Evolutionary conservation across 2,888 invertebrate genomes (phyloP), one percentile per base, ranked within the genome.

Genomic region (Eupithecia centaureata): DNA sequence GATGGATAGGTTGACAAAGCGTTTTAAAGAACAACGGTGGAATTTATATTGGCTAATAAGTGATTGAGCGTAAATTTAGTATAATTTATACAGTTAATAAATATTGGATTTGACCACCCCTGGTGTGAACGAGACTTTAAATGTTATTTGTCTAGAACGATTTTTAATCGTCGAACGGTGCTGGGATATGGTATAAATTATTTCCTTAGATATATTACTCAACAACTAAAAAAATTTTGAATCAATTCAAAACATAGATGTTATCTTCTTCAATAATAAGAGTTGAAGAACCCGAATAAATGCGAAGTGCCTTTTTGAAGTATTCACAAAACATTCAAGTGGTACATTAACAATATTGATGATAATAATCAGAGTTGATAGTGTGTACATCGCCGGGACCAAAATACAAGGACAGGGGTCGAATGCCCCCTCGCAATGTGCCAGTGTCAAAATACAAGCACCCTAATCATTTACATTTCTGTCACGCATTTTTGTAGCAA

Each of bases 1-100:
- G 92, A 92, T 91, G 90, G 91, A 91, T 91, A 88, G 91, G 89
- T 91, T 91, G 90, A 91, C 91, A 89, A 88, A 90, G 90, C 89
- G 87, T 89, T 91, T 91, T 88, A 87, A 86, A 84, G 86, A 85
- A 88, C 87, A 87, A 84, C 79, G 84, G 74, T 82, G 86, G 87
- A 90, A 89, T 91, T 91, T 92, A 90, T 92, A 91, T 91, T 91
- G 86, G 86, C 80, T 86, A 47, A 87, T 89, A 89, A 89, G 89
- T 91, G 91, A 91, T 91, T 89, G 88, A 86, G 87, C 87, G 88
- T 79, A 84, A 85, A 86, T 85, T 87, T 83, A 81, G 83, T 82
- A 85, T 88, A 89, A 89, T 89, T 85, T 89, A 90, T 89, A 85
- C 86, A 86, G 85, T 88, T 88, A 86, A 88, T 88, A 86, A 87